Base-by-base conservation (phyloP, 2,888 invertebrate species). In the Latheticus oryzae region DNA sequence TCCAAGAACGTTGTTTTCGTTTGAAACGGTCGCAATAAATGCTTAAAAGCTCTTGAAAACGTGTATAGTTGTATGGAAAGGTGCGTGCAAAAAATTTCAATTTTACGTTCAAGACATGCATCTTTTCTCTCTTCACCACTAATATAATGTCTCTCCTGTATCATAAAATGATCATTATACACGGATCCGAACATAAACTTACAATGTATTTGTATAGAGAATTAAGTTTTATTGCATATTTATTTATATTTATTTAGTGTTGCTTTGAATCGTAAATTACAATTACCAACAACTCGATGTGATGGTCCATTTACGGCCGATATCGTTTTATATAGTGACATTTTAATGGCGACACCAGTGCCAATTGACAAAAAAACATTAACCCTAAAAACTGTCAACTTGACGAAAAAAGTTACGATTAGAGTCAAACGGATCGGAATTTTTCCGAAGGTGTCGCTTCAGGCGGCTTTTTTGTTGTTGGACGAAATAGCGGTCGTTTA, bases 141-240 rank as follows among this genome's bases (percentile, higher is more conserved):
- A n/a, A n/a, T n/a, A 61, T 59, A 62, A 62, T 65, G 65, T 65
- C 65, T 66, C 66, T 63, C 63, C 60, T 62, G 60, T 64, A 60
- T 61, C 67, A 66, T 70, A 70, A 70, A 70, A 70, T 61, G 61
- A 62, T 64, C 67, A 69, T 70, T 69, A 69, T 69, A 65, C 67
- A 67, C 67, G 68, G 66, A 67, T 65, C 68, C 60, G 66, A 63
- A 62, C 68, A 65, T 70, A 68, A 70, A 70, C 66, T 63, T 70
- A 70, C 70, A 68, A 64, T 69, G 69, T 71, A 70, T 69, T 70
- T 71, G 64, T 69, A 70, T 68, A 67, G 69, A 63, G 66, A 68
- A 69, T 69, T 68, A 69, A 66, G 66, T 68, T 69, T 69, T 68
- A 69, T 61, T 56, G 55, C 56, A 58, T 58, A 58, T 61, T 61